Evolutionary conservation across 2,113 vertebrate genomes (phyloP).

Genomic region (Toxotes chatareus): DNA sequence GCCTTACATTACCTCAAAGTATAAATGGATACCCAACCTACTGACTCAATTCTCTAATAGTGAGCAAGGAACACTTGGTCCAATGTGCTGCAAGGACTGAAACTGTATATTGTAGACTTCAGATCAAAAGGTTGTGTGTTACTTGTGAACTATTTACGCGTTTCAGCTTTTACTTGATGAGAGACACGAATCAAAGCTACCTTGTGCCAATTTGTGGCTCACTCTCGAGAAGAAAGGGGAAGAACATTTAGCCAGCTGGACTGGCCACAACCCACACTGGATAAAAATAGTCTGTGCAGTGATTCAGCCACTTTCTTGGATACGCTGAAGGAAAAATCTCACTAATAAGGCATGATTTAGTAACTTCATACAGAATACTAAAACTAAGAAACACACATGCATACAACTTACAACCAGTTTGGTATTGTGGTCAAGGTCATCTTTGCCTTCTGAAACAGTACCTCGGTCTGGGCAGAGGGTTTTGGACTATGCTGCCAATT

Average conservation of each 20-base stretch:
- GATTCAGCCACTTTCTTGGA: slow-evolving; percentile 46
- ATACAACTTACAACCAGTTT: neutral
- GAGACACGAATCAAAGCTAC: slow-evolving; percentile 28
- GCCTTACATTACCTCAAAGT: no score
- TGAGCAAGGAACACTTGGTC: neutral
- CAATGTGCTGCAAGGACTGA: neutral
- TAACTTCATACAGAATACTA: neutral
- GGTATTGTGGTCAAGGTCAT: neutral
- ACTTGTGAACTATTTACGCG: slow-evolving; percentile 2
- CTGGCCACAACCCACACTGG: slow-evolving; percentile 20
- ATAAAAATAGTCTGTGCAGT: slow-evolving; percentile 38
- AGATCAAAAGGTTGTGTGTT: neutral
- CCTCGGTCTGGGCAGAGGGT: neutral
- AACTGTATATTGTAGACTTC: slow-evolving; percentile 18
- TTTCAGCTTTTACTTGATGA: slow-evolving; percentile 37
- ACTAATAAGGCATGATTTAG: neutral
- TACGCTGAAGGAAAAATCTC: slow-evolving; percentile 23
- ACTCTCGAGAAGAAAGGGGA: slow-evolving; percentile 11
- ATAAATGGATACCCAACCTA: neutral
- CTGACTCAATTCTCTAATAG: neutral
- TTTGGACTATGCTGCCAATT: neutral
- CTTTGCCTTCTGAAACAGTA: slow-evolving; percentile 1
- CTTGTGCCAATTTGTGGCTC: slow-evolving; percentile 52
- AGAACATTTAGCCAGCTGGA: slow-evolving; percentile 34
- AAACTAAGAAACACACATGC: neutral